Evolutionary conservation across 2,113 vertebrate genomes (phyloP).

Genomic region (Synodontis membranacea): DNA sequence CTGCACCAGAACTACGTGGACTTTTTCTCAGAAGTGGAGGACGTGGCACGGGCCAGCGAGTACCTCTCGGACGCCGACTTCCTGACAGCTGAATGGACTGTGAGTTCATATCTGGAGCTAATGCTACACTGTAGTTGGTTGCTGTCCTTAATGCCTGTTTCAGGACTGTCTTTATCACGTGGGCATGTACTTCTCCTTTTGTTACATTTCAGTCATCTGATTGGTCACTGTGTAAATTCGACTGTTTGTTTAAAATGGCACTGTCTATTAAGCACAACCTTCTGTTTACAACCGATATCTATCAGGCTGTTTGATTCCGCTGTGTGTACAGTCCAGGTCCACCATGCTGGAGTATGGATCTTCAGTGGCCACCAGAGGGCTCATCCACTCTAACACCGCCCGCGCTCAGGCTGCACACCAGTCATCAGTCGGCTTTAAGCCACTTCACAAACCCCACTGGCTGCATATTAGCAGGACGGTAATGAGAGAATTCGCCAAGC

Average conservation of each 20-base stretch:
- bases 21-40: slow-evolving; percentile 87
- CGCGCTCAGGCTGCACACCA: slow-evolving; percentile 77
- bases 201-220: not conserved
- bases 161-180: not conserved
- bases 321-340: slow-evolving; percentile 70
- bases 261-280: not conserved
- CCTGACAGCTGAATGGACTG: slow-evolving; percentile 85
- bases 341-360: slow-evolving; percentile 81
- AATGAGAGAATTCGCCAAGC: not conserved
- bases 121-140: not conserved
- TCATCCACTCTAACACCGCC: slow-evolving; percentile 86
- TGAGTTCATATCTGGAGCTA: slow-evolving; percentile 69
- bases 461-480: slow-evolving; percentile 89
- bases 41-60: slow-evolving; percentile 85
- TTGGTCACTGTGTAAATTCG: not conserved
- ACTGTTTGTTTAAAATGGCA: not conserved
- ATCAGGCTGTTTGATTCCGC: slow-evolving; percentile 3
- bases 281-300: not conserved
- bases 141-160: not conserved
- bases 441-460: slow-evolving; percentile 94
- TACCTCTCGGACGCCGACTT: slow-evolving; percentile 91
- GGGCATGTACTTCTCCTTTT: not conserved
- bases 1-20: slow-evolving; percentile 96
- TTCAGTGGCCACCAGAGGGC: slow-evolving; percentile 86
- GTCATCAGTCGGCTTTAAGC: slow-evolving; percentile 82